Conservation (phyloP, 2,113 vertebrate genomes). For the Sinocyclocheilus grahami region DNA sequence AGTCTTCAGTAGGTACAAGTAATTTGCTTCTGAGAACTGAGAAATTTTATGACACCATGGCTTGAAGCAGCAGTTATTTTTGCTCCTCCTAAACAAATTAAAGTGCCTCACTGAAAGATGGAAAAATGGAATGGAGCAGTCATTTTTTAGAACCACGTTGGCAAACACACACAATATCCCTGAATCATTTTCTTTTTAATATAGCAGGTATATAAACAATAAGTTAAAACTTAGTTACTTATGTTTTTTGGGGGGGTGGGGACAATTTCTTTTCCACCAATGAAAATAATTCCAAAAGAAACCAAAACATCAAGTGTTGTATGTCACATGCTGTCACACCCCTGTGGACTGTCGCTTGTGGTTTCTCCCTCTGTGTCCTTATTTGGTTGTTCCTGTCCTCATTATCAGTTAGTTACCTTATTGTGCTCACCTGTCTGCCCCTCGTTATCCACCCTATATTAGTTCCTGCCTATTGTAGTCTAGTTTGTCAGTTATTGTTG, state of each 20-base stretch:
- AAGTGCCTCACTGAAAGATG: not conserved
- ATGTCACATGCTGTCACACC: not conserved
- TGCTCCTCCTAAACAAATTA: not conserved
- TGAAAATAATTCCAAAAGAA: not conserved
- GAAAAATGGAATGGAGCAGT: not conserved
- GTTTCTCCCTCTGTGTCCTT: too few relatives aligned
- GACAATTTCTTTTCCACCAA: too few relatives aligned
- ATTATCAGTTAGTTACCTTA: too few relatives aligned
- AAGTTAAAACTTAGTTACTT: not conserved
- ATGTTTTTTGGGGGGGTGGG: not conserved
- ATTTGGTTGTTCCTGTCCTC: too few relatives aligned
- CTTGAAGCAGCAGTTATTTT: not conserved
- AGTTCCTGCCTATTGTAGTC: too few relatives aligned
- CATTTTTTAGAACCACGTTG: not conserved
- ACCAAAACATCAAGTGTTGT: not conserved
- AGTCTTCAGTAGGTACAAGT: not conserved
- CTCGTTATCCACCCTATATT: too few relatives aligned
- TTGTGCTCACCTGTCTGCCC: too few relatives aligned
- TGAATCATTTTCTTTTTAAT: not conserved
- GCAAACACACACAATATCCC: not conserved
- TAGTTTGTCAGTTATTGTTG: too few relatives aligned
- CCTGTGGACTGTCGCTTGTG: too few relatives aligned
- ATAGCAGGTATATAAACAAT: not conserved
- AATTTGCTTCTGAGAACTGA: not conserved
- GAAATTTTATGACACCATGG: not conserved